phyloP scores from a whole-genome alignment of 2,797 vertebrate genomes.

The Hippocampus kuda region DNA sequence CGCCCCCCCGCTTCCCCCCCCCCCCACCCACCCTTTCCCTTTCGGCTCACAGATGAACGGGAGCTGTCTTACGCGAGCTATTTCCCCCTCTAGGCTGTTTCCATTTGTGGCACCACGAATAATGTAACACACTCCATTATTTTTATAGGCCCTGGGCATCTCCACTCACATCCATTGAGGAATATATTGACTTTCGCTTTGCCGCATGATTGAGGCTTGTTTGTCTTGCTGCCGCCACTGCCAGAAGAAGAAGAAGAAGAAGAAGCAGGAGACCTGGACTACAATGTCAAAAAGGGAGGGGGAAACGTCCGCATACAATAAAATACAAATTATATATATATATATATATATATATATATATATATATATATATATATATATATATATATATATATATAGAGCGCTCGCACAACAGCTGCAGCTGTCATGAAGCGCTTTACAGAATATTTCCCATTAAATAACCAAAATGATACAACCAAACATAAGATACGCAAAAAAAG shows the following conservation, averaged over 20 bases:
- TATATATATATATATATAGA: no score
- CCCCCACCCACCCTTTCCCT: no score
- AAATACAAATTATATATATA: background rate
- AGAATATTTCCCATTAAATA: no score
- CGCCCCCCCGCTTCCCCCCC: constrained; percentile 23
- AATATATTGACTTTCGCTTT: constrained; percentile 65
- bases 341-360: no score
- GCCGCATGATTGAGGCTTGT: constrained; percentile 59
- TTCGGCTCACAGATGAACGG: constrained; percentile 44
- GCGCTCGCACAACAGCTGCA: no score
- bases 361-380: no score
- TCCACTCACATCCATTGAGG: constrained; percentile 55
- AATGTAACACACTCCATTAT: constrained; percentile 63
- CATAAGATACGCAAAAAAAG: background rate
- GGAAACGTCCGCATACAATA: no score
- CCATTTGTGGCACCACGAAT: constrained; percentile 50
- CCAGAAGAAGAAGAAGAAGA: constrained; percentile 2
- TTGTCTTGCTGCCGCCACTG: constrained; percentile 30
- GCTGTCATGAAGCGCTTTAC: no score
- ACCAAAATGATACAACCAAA: no score
- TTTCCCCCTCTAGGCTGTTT: constrained; percentile 54
- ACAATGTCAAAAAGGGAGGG: background rate
- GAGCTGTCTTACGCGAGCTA: constrained; percentile 47
- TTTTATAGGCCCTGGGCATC: constrained; percentile 56
- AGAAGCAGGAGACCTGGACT: background rate